These are phyloP conservation scores for Elegia similella DNA, from an alignment of 2,888 invertebrate species.

Conservation along the genomic window DNA sequence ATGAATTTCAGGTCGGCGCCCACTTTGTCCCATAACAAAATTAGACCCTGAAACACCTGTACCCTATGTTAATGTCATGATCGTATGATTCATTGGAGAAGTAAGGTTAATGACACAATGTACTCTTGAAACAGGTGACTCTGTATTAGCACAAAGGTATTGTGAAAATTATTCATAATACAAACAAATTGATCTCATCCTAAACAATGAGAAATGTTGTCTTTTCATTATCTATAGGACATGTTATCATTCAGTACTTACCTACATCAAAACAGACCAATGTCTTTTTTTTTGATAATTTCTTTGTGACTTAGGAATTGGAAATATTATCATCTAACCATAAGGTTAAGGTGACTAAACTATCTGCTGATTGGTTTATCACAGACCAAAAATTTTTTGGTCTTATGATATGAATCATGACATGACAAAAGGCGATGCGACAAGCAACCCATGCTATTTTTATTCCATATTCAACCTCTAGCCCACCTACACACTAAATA, in stretches of 20 bases:
- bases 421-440: no score
- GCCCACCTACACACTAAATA: no score
- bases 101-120: conserved; percentile 32
- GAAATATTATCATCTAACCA: no score
- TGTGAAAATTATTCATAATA: not conserved
- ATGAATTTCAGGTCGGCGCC: not conserved
- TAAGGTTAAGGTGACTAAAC: no score
- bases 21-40: not conserved
- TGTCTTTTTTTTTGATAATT: no score
- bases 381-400: no score
- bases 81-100: conserved; percentile 28
- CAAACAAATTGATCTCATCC: not conserved
- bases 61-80: conserved; percentile 14
- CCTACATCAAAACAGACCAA: not conserved
- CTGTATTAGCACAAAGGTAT: not conserved
- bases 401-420: no score
- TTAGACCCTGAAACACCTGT: not conserved
- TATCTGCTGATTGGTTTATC: no score
- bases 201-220: not conserved
- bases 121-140: conserved; percentile 15
- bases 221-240: not conserved
- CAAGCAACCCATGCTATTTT: no score
- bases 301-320: no score
- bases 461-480: no score
- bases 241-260: not conserved